Base-by-base conservation (phyloP, 2,797 vertebrate genomes). In the Acipenser oxyrinchus region DNA sequence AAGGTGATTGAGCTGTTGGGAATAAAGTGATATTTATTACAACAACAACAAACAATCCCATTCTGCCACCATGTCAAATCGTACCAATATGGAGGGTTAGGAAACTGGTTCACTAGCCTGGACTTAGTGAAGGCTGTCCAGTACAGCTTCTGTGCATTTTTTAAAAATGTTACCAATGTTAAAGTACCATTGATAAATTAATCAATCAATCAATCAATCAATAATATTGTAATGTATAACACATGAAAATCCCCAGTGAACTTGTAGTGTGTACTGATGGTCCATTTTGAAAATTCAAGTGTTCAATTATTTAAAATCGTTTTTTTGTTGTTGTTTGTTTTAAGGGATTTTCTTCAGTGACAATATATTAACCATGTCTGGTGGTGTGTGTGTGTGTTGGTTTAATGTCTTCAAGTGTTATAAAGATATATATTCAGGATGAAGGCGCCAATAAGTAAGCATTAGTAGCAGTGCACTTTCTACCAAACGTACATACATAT, bases 391-490 rank as follows among this genome's bases (percentile, higher is more conserved):
- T 51, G 70, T 78, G 73, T 73, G 75, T 69, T 72, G 70, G 75
- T 70, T 68, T 48, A 23, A 69, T 71, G 83, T 55, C n/a, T 55
- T 55, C n/a, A 55, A 10, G n/a, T 55, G 9, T 55, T 55, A 55
- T n/a, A 4, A 55, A 55, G n/a, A 55, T 10, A 55, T 10, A 55
- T 55, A 62, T 7, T 62, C 18, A 37, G 74, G 12, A 12, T 10
- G 15, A 49, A n/a, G 53, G 10, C 53, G 53, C 53, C 53, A 55
- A 59, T 13, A 49, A 55, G 15, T 49, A 10, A 62, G 60, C 50
- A 13, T n/a, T 52, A 76, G 84, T 78, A 77, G 79, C 87, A 86
- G 85, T 86, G 86, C 84, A 84, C 80, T 81, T 78, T 76, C 76
- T 74, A 70, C 77, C 78, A 37, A 80, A 82, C 81, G 83, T 68